A percentile compares a stretch with the other conserved stretches of the same genome.
These are phyloP conservation scores for Dorcus parallelipipedus DNA, from an alignment of 2,888 invertebrate species.

Conservation along the genomic window DNA sequence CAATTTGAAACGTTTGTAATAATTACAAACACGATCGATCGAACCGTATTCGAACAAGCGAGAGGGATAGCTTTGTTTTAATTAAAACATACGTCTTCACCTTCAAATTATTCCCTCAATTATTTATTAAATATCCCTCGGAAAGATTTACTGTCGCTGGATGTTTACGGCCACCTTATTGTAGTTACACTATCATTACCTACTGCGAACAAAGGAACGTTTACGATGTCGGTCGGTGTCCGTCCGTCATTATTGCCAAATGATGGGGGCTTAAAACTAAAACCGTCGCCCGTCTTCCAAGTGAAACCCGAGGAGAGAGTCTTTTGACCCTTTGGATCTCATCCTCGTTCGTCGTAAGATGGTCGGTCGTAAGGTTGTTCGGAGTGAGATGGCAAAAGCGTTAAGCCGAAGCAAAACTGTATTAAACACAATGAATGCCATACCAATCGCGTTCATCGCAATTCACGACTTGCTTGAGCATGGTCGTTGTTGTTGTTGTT, in stretches of 20 bases:
- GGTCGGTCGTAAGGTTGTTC: not conserved
- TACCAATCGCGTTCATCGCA: slow-evolving; percentile 1
- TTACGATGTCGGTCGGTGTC: slow-evolving; percentile 22
- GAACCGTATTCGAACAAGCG: too few relatives aligned
- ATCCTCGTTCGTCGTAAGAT: not conserved
- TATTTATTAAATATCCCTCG: too few relatives aligned
- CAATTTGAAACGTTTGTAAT: too few relatives aligned
- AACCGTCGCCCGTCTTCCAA: slow-evolving; percentile 11
- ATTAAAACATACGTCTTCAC: too few relatives aligned
- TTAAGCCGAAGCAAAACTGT: not conserved
- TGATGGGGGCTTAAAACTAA: slow-evolving; percentile 25
- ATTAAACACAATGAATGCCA: slow-evolving; percentile 1
- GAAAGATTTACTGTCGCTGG: too few relatives aligned
- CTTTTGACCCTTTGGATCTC: slow-evolving; percentile 19
- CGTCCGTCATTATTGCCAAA: slow-evolving; percentile 22
- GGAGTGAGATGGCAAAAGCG: not conserved
- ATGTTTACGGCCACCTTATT: too few relatives aligned
- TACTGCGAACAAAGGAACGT: slow-evolving; percentile 10
- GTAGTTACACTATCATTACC: not conserved
- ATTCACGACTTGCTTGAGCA: not conserved
- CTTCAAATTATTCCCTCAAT: too few relatives aligned
- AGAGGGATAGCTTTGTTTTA: too few relatives aligned
- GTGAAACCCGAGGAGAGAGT: slow-evolving; percentile 22
- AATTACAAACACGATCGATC: too few relatives aligned
- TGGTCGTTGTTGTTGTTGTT: not conserved